These are phyloP conservation scores for Neoniphon sammara DNA, from an alignment of 2,797 vertebrate species.

Conservation along the genomic window DNA sequence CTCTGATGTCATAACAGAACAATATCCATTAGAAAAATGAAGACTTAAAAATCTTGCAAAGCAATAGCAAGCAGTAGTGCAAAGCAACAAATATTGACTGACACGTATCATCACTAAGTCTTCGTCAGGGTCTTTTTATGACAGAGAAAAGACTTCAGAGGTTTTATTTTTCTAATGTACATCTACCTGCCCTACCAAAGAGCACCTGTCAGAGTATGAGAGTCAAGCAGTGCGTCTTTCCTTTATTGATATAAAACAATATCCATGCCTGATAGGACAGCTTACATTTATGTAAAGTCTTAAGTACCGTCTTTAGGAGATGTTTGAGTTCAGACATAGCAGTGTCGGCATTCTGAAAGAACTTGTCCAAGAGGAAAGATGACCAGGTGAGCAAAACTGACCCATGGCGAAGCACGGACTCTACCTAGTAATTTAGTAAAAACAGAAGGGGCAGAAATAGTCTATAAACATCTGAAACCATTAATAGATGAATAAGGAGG, in stretches of 20 bases:
- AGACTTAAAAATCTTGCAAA: too few species aligned
- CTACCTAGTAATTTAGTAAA: constrained; percentile 73
- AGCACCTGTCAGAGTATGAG: too few species aligned
- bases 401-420: constrained; percentile 82
- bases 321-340: constrained; percentile 80
- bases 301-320: constrained; percentile 83
- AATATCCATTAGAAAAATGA: neutral
- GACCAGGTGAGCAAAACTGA: constrained; percentile 87
- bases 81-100: too few species aligned
- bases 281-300: neutral
- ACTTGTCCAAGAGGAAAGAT: constrained; percentile 83
- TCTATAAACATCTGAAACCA: neutral
- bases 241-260: too few species aligned
- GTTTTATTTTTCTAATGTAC: too few species aligned
- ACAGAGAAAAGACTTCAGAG: too few species aligned
- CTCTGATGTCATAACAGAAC: neutral
- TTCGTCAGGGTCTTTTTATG: too few species aligned
- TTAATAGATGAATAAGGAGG: neutral
- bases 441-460: neutral
- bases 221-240: too few species aligned
- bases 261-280: neutral
- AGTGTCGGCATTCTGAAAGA: constrained; percentile 82
- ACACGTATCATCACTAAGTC: too few species aligned
- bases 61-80: too few species aligned
- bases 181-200: too few species aligned